Conservation (phyloP, 2,888 invertebrate genomes). For the Hybos culiciformis region DNA sequence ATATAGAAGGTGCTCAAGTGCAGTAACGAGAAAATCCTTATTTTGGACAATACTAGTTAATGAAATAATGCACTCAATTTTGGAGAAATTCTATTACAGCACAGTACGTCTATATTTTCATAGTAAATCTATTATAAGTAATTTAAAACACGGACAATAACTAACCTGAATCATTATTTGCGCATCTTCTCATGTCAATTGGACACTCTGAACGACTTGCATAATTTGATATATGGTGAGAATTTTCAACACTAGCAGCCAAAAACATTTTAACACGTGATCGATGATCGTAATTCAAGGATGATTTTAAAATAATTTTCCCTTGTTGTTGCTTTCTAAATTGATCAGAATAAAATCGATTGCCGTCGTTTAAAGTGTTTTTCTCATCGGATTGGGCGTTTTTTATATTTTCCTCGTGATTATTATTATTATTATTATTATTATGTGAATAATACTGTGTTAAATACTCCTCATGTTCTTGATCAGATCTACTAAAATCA, state of each 20-base stretch:
- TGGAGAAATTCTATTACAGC: no score
- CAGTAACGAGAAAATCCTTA: no score
- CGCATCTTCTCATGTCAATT: conserved; percentile 35
- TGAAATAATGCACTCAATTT: no score
- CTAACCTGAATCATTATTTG: conserved; percentile 34
- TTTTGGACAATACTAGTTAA: no score
- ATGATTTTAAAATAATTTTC: neutral
- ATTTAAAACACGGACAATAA: no score
- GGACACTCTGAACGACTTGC: conserved; percentile 22
- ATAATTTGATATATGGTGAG: conserved; percentile 2
- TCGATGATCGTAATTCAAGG: conserved; percentile 4
- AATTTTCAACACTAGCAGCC: neutral
- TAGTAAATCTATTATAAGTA: no score
- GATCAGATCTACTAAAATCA: conserved; percentile 15
- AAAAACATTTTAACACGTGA: conserved; percentile 6
- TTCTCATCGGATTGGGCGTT: neutral
- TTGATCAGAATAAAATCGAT: neutral
- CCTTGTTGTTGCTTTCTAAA: neutral
- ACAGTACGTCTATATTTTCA: no score
- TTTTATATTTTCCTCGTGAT: conserved; percentile 3
- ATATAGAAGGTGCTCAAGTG: no score
- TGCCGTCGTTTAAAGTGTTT: neutral
- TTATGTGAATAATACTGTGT: conserved; percentile 7
- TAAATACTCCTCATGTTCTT: conserved; percentile 9
- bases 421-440: conserved; percentile 8